Evolutionary conservation across 1,140 invertebrate genomes (phyloP).

Genomic region (Agrilus planipennis): DNA sequence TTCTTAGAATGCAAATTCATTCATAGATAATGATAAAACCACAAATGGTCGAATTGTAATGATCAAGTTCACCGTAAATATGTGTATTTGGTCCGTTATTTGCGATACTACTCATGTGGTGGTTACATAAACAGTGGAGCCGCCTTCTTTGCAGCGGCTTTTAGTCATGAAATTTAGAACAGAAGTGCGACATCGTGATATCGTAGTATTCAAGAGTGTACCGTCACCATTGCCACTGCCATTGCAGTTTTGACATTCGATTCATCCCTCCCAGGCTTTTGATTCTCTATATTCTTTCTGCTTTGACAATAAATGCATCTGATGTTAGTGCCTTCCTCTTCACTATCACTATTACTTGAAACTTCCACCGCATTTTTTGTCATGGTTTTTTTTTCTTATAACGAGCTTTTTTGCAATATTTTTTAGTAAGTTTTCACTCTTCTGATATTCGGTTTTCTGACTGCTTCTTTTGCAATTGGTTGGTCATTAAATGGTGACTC

Average conservation of each 20-base stretch:
- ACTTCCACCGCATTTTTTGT: not conserved
- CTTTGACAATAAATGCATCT: constrained; percentile 7
- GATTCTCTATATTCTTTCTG: constrained; percentile 6
- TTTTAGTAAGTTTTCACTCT: constrained; percentile 3
- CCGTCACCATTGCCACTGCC: constrained; percentile 4
- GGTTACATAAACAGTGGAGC: too few species aligned
- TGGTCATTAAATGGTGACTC: constrained; percentile 3
- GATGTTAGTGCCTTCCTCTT: not conserved
- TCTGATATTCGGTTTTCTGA: not conserved
- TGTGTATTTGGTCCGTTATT: too few species aligned
- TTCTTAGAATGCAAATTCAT: too few species aligned
- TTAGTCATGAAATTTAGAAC: too few species aligned
- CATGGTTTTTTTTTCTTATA: constrained; percentile 3
- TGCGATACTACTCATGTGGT: too few species aligned
- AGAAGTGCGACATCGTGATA: too few species aligned
- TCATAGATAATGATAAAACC: too few species aligned
- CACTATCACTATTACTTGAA: not conserved
- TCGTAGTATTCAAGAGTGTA: too few species aligned
- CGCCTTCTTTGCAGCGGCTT: too few species aligned
- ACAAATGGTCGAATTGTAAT: too few species aligned
- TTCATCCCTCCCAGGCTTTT: constrained; percentile 3
- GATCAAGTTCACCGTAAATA: too few species aligned
- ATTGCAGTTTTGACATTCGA: constrained; percentile 7
- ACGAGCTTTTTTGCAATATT: constrained; percentile 3
- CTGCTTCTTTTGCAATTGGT: not conserved